Conservation (phyloP, 2,797 vertebrate species). For the Xerus rutilus region DNA sequence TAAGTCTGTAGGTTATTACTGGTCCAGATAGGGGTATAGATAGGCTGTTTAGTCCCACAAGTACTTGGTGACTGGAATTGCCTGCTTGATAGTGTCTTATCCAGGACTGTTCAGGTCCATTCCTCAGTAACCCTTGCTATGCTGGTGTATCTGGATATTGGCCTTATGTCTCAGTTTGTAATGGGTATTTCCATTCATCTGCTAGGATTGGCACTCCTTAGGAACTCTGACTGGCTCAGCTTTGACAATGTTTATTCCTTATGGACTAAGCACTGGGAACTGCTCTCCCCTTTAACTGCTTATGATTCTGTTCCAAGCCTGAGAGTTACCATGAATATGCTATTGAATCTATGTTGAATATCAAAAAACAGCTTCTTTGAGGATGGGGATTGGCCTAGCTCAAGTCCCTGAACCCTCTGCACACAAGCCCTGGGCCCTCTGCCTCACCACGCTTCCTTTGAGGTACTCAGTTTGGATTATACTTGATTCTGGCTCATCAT, state of each 20-base stretch:
- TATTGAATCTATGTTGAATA: neutral
- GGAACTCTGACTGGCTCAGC: neutral
- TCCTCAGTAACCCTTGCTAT: neutral
- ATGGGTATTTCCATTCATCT: neutral
- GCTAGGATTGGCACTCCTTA: neutral
- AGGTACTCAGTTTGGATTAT: neutral
- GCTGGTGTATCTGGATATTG: neutral
- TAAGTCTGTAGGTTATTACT: neutral
- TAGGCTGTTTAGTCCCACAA: neutral
- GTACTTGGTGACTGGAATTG: neutral
- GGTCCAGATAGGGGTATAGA: neutral
- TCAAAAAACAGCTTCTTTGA: neutral
- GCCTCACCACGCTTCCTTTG: neutral
- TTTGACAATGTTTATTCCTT: neutral
- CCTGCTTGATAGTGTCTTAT: neutral
- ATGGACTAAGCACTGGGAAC: neutral
- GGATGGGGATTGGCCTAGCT: neutral
- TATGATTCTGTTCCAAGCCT: neutral
- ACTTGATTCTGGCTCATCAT: neutral
- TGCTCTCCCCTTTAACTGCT: neutral
- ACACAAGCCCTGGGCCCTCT: neutral
- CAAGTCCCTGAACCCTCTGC: neutral
- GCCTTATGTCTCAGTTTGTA: neutral
- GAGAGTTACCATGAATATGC: neutral
- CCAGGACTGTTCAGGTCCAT: neutral